Base-by-base conservation (phyloP, 2,797 vertebrate species). In the Loriculus beryllinus region DNA sequence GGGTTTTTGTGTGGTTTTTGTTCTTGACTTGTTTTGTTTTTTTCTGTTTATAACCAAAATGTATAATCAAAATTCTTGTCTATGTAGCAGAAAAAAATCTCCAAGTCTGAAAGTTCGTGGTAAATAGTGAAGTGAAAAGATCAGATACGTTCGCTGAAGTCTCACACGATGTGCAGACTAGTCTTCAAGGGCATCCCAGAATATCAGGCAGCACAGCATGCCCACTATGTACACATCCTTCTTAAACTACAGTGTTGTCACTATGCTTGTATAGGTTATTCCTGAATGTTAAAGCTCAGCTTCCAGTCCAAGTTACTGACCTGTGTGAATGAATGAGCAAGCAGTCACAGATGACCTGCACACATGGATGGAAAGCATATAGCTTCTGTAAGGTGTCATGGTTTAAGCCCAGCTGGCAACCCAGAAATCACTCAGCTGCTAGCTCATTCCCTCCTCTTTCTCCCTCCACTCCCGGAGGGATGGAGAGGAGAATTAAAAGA, bases 1-100 rank as follows among this genome's bases (percentile, higher is more conserved):
- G 7, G 3, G 0, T 5, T 10, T 77, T 56, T 57, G 2, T 52
- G 2, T 9, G 31, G 8, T 5, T 29, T 39, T n/a, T 72, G 11
- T 21, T n/a, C 54, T 51, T 63, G 20, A 9, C 70, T 31, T 11
- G 21, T 42, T 10, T 13, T 1, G 2, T 20, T 88, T 86, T 40
- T 21, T 37, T 6, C 3, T 15, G 9, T 33, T 56, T 56, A 15
- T 20, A 56, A 57, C 13, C 39, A 75, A 68, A 12, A 88, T 54
- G 54, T 81, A 51, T 67, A 48, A 83, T 71, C 8, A 20, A 63
- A 79, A 75, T 20, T 65, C 7, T 65, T 75, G 11, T 25, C 47
- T 62, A 3, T 37, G 4, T 9, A 82, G 42, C 37, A 85, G 40
- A 75, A 65, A 75, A 75, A 70, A 31, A 0, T 0, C 9, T 31